phyloP scores from a whole-genome alignment of 2,113 vertebrate species.

The Catharus fuscescens region DNA sequence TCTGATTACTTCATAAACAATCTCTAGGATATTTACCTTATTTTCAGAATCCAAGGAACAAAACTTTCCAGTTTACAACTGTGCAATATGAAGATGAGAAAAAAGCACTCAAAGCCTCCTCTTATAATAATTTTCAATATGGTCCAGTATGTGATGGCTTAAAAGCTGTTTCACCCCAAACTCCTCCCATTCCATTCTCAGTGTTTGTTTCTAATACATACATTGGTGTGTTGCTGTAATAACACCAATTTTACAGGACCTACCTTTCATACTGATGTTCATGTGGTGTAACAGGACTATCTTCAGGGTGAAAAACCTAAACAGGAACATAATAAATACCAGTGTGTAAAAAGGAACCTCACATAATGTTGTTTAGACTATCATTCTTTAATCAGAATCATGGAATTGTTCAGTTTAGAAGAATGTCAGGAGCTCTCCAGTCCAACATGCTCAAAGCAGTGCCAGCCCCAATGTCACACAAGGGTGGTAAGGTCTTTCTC shows the following conservation, averaged over 20 bases:
- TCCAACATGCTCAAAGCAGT: background rate
- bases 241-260: background rate
- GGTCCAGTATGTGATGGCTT: background rate
- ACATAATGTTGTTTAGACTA: background rate
- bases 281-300: background rate
- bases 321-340: background rate
- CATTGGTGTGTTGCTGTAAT: background rate
- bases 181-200: background rate
- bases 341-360: background rate
- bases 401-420: background rate
- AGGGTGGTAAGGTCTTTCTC: background rate
- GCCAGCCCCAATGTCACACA: fast-evolving
- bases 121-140: background rate
- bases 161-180: background rate
- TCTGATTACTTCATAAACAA: background rate
- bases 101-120: background rate
- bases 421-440: background rate
- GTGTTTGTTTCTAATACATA: background rate
- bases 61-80: background rate
- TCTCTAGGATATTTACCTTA: background rate
- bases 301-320: background rate
- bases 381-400: background rate
- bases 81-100: background rate
- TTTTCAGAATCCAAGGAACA: background rate
- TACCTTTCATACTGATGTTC: background rate